Evolutionary conservation across 2,797 vertebrate genomes (phyloP), one percentile per base, ranked within the genome.

Genomic region (Geotrypetes seraphini): DNA sequence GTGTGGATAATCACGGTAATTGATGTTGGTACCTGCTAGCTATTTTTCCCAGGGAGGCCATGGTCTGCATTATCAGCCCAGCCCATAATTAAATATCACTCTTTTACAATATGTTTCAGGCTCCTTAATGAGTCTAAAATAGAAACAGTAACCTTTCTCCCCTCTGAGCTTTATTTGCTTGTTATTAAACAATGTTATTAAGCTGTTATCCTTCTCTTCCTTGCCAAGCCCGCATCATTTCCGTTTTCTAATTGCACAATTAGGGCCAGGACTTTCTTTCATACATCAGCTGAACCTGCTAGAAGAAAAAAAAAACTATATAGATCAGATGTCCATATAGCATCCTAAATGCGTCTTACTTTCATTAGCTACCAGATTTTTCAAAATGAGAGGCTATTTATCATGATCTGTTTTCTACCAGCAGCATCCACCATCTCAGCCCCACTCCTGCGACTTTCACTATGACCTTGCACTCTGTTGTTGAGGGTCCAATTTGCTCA

Each of bases 241-340:
- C 88, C 85, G 84, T 86, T 90, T 91, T 88, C 88, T 96, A 96
- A 97, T 94, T 92, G 89, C 85, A 73, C 90, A 97, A 94, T 97
- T 97, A 96, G 90, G 91, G 84, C 79, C 85, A 86, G 79, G 62
- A 81, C 80, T 84, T 82, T 79, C 88, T 91, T 94, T 88, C 87
- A 91, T 93, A 92, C 75, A 92, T 94, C 91, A 94, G 87, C 83
- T 81, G 81, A 85, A 81, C 78, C 73, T 73, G 79, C 67, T 55
- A 60, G 66, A 78, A 52, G 41, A 63, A 33, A 36, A 33, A 18
- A 16, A n/a, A 11, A n/a, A n/a, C n/a, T n/a, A 39, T 57, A 60
- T n/a, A 69, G 71, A 66, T 79, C 72, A 82, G 75, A 70, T 79
- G 71, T 66, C 81, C 78, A 61, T 73, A 60, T 45, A 78, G 73